These are phyloP conservation scores for Platichthys flesus DNA, from an alignment of 2,113 vertebrate species.

Conservation along the genomic window DNA sequence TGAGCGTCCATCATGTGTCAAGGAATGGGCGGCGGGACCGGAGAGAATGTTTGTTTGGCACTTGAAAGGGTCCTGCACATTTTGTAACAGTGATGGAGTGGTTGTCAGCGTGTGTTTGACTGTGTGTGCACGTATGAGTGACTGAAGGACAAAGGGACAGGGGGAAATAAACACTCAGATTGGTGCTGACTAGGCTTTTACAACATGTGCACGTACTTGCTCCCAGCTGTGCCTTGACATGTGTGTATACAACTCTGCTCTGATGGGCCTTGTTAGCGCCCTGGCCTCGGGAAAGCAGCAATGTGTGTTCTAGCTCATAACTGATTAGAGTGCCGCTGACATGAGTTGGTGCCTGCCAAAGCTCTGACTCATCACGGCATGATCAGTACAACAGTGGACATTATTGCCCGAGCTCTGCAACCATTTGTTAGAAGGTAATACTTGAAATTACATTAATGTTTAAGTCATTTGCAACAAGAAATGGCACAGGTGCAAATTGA, in stretches of 20 bases:
- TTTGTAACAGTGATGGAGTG: conserved; percentile 6
- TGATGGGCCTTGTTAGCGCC: conserved; percentile 24
- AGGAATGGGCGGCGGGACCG: background rate
- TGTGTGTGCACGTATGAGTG: background rate
- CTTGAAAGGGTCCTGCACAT: background rate
- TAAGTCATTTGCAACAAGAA: background rate
- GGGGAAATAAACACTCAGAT: background rate
- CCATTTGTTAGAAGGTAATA: background rate
- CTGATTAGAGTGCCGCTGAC: conserved; percentile 14
- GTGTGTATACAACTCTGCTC: background rate
- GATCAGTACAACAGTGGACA: conserved; percentile 10
- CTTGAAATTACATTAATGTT: background rate
- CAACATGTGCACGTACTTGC: background rate
- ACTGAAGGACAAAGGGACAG: background rate
- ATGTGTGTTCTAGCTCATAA: conserved; percentile 25
- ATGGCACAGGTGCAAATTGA: background rate
- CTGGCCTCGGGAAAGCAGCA: conserved; percentile 19
- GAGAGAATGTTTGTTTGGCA: conserved; percentile 47
- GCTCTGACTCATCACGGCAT: conserved; percentile 14
- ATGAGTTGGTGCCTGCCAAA: conserved; percentile 16
- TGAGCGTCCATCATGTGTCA: conserved; percentile 43
- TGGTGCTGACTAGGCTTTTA: conserved; percentile 1
- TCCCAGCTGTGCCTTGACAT: background rate
- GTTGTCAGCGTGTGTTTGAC: conserved; percentile 38
- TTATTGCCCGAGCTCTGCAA: background rate